phyloP scores from a whole-genome alignment of 1,140 invertebrate genomes.

The Cryptotermes secundus region DNA sequence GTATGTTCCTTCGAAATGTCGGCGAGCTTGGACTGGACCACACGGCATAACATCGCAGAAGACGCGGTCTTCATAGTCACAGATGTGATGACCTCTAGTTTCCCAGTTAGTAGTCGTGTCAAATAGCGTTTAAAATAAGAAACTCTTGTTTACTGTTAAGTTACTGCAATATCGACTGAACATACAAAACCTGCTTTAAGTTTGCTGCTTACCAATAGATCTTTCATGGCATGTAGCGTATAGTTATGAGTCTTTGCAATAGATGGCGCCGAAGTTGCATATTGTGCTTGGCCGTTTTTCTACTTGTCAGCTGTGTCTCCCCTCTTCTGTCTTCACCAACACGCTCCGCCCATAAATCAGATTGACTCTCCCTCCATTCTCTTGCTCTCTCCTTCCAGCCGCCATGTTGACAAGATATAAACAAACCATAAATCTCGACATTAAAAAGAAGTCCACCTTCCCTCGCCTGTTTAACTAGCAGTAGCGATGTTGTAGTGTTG shows the following conservation, averaged over 20 bases:
- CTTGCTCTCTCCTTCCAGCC: neutral
- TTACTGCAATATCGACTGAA: neutral
- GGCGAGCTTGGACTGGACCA: too few species aligned
- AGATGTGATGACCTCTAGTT: too few species aligned
- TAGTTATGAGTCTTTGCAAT: neutral
- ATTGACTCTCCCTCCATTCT: conserved; percentile 9
- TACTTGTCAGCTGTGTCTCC: neutral
- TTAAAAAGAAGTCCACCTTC: conserved; percentile 24
- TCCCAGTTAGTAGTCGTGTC: too few species aligned
- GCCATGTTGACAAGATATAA: conserved; percentile 32
- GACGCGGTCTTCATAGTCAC: too few species aligned
- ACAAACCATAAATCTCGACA: conserved; percentile 31
- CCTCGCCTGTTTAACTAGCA: conserved; percentile 1
- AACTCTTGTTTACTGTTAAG: too few species aligned
- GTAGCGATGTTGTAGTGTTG: conserved; percentile 24
- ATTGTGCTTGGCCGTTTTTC: neutral
- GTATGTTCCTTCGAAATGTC: too few species aligned
- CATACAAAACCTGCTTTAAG: neutral
- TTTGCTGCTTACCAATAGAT: neutral
- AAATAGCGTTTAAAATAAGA: too few species aligned
- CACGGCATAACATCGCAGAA: too few species aligned
- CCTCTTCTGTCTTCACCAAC: conserved; percentile 9
- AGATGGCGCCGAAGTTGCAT: conserved; percentile 9
- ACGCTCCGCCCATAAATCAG: conserved; percentile 32
- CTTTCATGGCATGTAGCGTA: neutral